Percentiles rank a stretch among this genome's conserved stretches.
Conservation (phyloP, 2,113 vertebrate genomes). For the Mellivora capensis region DNA sequence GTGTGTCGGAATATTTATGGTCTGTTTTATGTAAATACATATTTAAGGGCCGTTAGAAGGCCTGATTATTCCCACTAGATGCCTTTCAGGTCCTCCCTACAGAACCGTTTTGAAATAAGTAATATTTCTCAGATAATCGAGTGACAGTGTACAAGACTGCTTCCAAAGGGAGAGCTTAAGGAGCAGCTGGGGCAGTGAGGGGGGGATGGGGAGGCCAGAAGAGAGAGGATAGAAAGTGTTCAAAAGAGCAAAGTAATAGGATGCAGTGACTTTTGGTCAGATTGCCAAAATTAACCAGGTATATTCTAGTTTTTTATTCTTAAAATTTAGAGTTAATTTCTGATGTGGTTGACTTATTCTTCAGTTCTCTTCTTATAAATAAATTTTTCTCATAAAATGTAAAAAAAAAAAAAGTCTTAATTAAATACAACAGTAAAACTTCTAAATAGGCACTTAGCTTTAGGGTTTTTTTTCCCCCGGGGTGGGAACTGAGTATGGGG, state of each 20-base stretch:
- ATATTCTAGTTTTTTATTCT: conserved; percentile 30
- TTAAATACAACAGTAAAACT: conserved; percentile 40
- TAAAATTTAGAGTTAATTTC: conserved; percentile 60
- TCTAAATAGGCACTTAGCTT: conserved; percentile 12
- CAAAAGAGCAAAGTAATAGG: not conserved
- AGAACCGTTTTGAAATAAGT: conserved; percentile 76
- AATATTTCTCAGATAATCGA: conserved; percentile 77
- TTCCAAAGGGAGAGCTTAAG: conserved; percentile 62
- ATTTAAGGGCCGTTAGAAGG: conserved; percentile 57
- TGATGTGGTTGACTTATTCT: conserved; percentile 22
- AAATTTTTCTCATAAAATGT: conserved; percentile 34
- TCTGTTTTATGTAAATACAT: conserved; percentile 74
- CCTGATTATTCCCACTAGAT: conserved; percentile 63
- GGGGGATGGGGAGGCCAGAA: not conserved
- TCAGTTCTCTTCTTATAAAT: conserved; percentile 42
- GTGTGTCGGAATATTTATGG: conserved; percentile 65
- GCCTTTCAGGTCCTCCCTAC: conserved; percentile 72
- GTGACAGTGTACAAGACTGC: conserved; percentile 68
- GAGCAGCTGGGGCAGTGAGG: conserved; percentile 53
- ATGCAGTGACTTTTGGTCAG: not conserved
- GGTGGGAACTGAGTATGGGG: not conserved
- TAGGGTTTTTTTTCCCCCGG: not conserved
- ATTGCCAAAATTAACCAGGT: not conserved
- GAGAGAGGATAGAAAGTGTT: conserved; percentile 24
- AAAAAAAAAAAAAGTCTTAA: conserved; percentile 27